These are phyloP conservation scores for Epicauta chinensis DNA, from an alignment of 1,140 invertebrate genomes.

Conservation along the genomic window DNA sequence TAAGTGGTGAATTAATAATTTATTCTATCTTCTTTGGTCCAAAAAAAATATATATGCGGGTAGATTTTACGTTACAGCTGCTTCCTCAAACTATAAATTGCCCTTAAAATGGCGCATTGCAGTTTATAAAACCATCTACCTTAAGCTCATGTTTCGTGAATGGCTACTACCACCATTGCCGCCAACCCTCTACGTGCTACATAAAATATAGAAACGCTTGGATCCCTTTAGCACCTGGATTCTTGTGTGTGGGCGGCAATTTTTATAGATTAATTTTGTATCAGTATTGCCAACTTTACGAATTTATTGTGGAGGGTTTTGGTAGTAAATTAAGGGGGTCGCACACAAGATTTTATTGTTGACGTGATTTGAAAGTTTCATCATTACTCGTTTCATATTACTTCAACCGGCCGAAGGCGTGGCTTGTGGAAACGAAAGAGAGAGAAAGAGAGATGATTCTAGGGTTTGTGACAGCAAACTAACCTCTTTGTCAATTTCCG, in stretches of 20 bases:
- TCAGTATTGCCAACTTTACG: conserved; percentile 10
- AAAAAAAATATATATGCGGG: not conserved
- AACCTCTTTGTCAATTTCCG: too few species aligned
- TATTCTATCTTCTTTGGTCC: not conserved
- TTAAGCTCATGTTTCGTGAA: not conserved
- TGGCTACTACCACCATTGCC: not conserved
- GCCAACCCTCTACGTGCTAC: not conserved
- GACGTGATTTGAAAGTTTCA: too few species aligned
- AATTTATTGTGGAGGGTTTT: conserved; percentile 3
- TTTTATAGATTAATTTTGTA: conserved; percentile 11
- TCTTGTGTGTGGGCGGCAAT: not conserved
- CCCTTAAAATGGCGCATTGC: conserved; percentile 19
- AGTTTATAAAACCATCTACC: conserved; percentile 19
- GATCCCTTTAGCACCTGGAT: conserved; percentile 6
- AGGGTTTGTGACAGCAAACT: too few species aligned
- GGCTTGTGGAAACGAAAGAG: too few species aligned
- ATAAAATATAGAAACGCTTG: conserved; percentile 5
- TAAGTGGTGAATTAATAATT: conserved; percentile 24
- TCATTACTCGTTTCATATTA: too few species aligned
- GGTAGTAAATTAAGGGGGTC: not conserved
- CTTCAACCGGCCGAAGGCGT: too few species aligned
- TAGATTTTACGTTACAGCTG: conserved; percentile 18
- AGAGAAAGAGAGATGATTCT: too few species aligned
- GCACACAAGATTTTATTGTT: too few species aligned
- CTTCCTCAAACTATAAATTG: conserved; percentile 20